These are phyloP conservation scores for Callorhinus ursinus DNA, from an alignment of 2,113 vertebrate genomes.

Conservation along the genomic window DNA sequence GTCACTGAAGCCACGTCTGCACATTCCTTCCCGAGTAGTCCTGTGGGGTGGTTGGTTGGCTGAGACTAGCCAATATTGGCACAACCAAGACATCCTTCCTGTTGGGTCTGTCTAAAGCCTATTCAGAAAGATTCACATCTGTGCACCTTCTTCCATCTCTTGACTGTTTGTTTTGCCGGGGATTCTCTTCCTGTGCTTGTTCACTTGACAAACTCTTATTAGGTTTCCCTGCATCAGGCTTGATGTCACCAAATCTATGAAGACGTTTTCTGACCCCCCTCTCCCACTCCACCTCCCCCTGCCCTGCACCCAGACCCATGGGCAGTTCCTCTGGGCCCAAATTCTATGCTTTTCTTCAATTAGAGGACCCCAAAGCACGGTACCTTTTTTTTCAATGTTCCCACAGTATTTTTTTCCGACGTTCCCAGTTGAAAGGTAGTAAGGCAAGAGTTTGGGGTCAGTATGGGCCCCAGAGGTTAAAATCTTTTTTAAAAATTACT, in stretches of 20 bases:
- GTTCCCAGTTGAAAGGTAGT: not conserved
- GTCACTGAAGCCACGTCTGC: not conserved
- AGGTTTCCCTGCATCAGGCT: not conserved
- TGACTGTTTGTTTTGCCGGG: not conserved
- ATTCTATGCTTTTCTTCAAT: not conserved
- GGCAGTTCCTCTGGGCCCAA: not conserved
- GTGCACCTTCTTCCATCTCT: not conserved
- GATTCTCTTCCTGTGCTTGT: not conserved
- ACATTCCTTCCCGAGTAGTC: not conserved
- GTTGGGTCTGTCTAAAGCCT: not conserved
- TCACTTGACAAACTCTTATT: not conserved
- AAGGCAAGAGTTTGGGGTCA: not conserved
- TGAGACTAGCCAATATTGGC: not conserved
- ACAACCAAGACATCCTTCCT: not conserved
- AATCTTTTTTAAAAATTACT: not conserved
- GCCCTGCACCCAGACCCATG: not conserved
- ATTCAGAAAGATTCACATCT: not conserved
- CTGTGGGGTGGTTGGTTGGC: not conserved
- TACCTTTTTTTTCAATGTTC: not conserved
- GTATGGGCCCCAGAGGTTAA: not conserved
- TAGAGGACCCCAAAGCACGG: not conserved
- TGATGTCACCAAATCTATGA: not conserved
- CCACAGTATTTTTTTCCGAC: not conserved
- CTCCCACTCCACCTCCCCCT: not conserved
- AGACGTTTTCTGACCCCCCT: not conserved